Conservation (phyloP, 2,888 invertebrate species). For the Brachyptera putata region DNA sequence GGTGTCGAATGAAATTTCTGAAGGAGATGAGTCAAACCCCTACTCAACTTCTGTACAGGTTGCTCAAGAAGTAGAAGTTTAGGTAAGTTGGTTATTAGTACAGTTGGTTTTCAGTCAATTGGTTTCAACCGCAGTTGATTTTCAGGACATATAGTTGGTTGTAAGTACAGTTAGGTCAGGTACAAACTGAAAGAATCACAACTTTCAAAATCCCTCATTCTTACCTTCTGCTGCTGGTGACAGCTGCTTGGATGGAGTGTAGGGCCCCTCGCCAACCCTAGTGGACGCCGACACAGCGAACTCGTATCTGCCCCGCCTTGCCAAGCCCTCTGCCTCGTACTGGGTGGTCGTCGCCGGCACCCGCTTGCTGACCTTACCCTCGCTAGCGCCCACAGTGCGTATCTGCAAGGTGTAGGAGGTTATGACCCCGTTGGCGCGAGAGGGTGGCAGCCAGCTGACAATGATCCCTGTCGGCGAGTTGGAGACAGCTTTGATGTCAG, state of each 20-base stretch:
- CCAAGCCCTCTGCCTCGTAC: slow-evolving; percentile 33
- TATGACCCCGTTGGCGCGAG: slow-evolving; percentile 45
- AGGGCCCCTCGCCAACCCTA: slow-evolving; percentile 45
- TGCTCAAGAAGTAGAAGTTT: too few relatives aligned
- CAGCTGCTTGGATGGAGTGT: slow-evolving; percentile 45
- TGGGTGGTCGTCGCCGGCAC: slow-evolving; percentile 25
- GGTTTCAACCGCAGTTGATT: too few relatives aligned
- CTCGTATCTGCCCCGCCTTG: slow-evolving; percentile 45
- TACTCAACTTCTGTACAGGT: too few relatives aligned
- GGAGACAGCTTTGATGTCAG: slow-evolving; percentile 46
- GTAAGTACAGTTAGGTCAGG: too few relatives aligned
- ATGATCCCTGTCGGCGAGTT: slow-evolving; percentile 42
- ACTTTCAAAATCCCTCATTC: too few relatives aligned
- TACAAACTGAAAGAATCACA: too few relatives aligned
- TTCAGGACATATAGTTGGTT: too few relatives aligned
- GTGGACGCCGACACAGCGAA: slow-evolving; percentile 46
- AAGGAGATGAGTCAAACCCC: too few relatives aligned
- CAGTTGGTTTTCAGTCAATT: too few relatives aligned
- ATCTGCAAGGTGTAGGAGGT: slow-evolving; percentile 45
- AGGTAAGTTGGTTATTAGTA: too few relatives aligned
- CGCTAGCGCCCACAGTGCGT: slow-evolving; percentile 12
- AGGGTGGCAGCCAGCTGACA: slow-evolving; percentile 44
- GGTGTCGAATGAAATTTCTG: too few relatives aligned
- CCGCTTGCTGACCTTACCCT: slow-evolving; percentile 25
- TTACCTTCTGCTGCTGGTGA: slow-evolving; percentile 48